Evolutionary conservation across 1,140 invertebrate species (phyloP), one percentile per base, ranked within the genome.

Genomic region (Calliphora vicina): DNA sequence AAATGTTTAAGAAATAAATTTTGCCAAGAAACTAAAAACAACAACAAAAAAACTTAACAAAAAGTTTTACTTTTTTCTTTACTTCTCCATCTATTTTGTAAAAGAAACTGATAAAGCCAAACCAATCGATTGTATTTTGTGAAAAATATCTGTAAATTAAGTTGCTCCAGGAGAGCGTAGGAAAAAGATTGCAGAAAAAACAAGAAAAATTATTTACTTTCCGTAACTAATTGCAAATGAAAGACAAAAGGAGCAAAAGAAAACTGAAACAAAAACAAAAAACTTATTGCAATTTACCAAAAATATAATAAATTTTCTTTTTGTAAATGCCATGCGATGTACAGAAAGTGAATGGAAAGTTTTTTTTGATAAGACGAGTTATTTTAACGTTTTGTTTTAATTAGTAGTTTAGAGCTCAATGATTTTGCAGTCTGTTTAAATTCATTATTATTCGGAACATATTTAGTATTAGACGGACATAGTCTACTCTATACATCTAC

Each of bases 91-190:
- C 29, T 35, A 8, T 35, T 2, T 35, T 35, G 2, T 35, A 15
- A n/a, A 57, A 57, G 50, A 57, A 17, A 57, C n/a, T 57, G 50
- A 57, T 57, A 57, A 57, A 57, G 50, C 50, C 13, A 17, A 57
- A 57, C 50, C 61, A 67, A 67, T 67, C 61, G 61, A 67, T 67
- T 67, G 61, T 67, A 50, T 50, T 50, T 50, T 50, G 45, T 67
- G 61, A 67, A 67, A 67, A 23, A 67, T 67, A 67, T 23, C 57
- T 50, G 17, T 17, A 23, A 67, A 67, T 67, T 23, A 67, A 67
- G 57, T 57, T 57, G 45, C 45, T 57, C 45, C 12, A 57, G 50
- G 50, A 57, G n/a, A 57, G n/a, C 15, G n/a, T 15, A 23, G 9
- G 23, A 6, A 61, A 61, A 61, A 43, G 12, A 43, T n/a, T 6